phyloP scores from a whole-genome alignment of 2,888 invertebrate genomes.

The Protophormia terraenovae region DNA sequence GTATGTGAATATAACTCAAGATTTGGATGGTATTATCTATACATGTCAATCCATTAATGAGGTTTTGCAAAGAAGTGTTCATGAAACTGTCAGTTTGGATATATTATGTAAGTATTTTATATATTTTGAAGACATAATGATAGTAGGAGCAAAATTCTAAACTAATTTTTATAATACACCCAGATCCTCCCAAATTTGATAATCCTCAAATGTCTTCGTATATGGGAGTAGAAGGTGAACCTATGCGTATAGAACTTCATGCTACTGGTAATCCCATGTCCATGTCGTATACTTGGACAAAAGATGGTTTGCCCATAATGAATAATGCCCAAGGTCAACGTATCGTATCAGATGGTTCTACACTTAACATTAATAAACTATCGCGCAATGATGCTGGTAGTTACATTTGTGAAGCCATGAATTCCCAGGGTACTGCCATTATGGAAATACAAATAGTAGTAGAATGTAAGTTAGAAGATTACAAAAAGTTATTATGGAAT shows the following conservation, averaged over 20 bases:
- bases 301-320: conserved; percentile 79
- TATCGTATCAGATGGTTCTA: conserved; percentile 77
- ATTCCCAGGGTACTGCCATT: conserved; percentile 77
- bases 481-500: background rate
- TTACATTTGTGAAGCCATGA: conserved; percentile 78
- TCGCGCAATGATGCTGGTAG: conserved; percentile 77
- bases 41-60: conserved; percentile 80
- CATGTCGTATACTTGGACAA: conserved; percentile 79
- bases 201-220: conserved; percentile 74
- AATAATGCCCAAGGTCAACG: conserved; percentile 74
- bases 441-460: conserved; percentile 77
- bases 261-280: conserved; percentile 78
- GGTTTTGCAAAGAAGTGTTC: conserved; percentile 78
- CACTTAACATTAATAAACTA: conserved; percentile 77
- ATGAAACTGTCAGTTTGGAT: conserved; percentile 78
- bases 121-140: background rate
- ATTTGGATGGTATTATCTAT: conserved; percentile 78
- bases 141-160: background rate
- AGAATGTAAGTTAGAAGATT: conserved; percentile 76
- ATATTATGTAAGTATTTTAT: conserved; percentile 77
- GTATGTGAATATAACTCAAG: conserved; percentile 78
- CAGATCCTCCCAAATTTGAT: conserved; percentile 79
- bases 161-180: background rate
- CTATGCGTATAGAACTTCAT: conserved; percentile 77
- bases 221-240: conserved; percentile 77